These are phyloP conservation scores for Platanista minor DNA, from an alignment of 2,113 vertebrate genomes.

Conservation along the genomic window DNA sequence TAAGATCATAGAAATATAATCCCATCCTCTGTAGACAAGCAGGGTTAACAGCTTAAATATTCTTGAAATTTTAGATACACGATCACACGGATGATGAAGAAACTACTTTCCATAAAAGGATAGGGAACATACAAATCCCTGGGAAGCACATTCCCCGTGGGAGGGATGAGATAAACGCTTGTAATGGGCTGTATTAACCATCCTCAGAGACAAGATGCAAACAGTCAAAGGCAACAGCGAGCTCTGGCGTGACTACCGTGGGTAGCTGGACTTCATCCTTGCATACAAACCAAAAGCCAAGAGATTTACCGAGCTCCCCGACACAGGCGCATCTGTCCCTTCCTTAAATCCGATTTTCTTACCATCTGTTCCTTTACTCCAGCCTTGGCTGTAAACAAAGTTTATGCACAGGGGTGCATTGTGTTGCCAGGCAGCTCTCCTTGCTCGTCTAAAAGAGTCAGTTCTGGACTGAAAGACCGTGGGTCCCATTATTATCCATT, in stretches of 20 bases:
- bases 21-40: not conserved
- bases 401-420: not conserved
- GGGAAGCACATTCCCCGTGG: constrained; percentile 42
- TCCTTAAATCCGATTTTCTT: constrained; percentile 82
- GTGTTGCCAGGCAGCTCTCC: constrained; percentile 34
- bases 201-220: constrained; percentile 69
- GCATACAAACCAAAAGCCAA: constrained; percentile 67
- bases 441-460: not conserved
- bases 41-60: constrained; percentile 20
- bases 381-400: constrained; percentile 66
- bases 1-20: not conserved
- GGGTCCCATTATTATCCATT: not conserved
- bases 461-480: not conserved
- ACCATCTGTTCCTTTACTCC: constrained; percentile 79
- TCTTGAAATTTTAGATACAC: constrained; percentile 34
- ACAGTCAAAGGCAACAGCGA: constrained; percentile 67
- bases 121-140: constrained; percentile 30
- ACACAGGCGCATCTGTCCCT: constrained; percentile 78
- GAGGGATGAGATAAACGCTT: constrained; percentile 67
- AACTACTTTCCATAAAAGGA: constrained; percentile 53
- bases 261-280: constrained; percentile 47
- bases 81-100: constrained; percentile 29
- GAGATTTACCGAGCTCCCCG: constrained; percentile 78
- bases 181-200: constrained; percentile 62
- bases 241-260: not conserved